Conservation (phyloP, 1,140 invertebrate species). For the Brachionus rotundiformis region DNA sequence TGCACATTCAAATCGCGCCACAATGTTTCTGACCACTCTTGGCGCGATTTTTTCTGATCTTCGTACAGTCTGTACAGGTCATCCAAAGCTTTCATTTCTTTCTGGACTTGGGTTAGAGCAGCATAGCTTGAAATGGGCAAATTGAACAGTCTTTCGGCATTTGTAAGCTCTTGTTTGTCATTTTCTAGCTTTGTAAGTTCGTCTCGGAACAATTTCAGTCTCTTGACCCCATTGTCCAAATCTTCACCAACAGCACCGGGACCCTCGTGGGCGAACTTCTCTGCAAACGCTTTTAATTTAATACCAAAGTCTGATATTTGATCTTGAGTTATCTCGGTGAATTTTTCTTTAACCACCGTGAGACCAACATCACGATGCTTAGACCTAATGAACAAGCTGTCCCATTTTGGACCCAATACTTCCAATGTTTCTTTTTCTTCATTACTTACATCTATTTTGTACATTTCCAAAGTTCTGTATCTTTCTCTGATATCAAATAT, state of each 20-base stretch:
- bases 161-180: constrained; percentile 71
- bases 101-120: constrained; percentile 71
- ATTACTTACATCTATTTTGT: constrained; percentile 64
- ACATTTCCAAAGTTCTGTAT: constrained; percentile 64
- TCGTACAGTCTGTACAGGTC: constrained; percentile 77
- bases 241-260: constrained; percentile 49
- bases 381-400: constrained; percentile 61
- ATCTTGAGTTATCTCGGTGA: constrained; percentile 68
- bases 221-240: constrained; percentile 57
- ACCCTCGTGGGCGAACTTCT: background rate
- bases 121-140: constrained; percentile 78
- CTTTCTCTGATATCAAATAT: constrained; percentile 71
- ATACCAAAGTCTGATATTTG: constrained; percentile 47
- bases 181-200: constrained; percentile 71
- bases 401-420: constrained; percentile 60
- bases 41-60: constrained; percentile 72
- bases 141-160: constrained; percentile 82
- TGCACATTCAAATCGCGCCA: constrained; percentile 83
- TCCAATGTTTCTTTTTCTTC: constrained; percentile 58
- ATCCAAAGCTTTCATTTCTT: constrained; percentile 74
- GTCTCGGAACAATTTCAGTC: constrained; percentile 70
- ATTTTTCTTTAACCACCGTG: constrained; percentile 67
- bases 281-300: constrained; percentile 37
- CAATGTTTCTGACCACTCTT: constrained; percentile 79
- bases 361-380: constrained; percentile 64